These are phyloP conservation scores for Neelides folsomi DNA, from an alignment of 2,888 invertebrate species.

Conservation along the genomic window DNA sequence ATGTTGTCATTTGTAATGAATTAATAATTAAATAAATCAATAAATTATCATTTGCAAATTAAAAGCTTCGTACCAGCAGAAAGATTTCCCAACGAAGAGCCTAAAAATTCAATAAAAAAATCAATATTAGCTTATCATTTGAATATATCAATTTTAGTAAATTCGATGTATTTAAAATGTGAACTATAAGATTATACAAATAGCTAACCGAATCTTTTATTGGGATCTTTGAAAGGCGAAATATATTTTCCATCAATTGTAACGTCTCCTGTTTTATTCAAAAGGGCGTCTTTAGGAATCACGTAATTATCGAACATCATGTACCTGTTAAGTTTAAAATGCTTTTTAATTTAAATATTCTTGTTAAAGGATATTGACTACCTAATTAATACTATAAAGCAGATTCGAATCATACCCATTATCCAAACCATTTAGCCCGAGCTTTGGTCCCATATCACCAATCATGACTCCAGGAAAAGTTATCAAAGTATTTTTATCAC, in stretches of 20 bases:
- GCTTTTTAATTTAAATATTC: neutral
- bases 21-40: no score
- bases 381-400: no score
- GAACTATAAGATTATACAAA: no score
- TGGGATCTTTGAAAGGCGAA: constrained; percentile 78
- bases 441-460: constrained; percentile 86
- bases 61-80: constrained; percentile 10
- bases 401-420: constrained; percentile 82
- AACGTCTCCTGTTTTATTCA: constrained; percentile 81
- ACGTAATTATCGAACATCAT: constrained; percentile 74
- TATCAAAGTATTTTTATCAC: constrained; percentile 60
- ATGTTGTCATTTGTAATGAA: no score
- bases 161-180: no score
- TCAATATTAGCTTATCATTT: no score
- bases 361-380: neutral
- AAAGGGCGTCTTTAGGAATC: constrained; percentile 67
- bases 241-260: constrained; percentile 74
- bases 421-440: constrained; percentile 80
- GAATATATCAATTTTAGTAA: no score
- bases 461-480: constrained; percentile 72
- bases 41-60: no score
- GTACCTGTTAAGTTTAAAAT: constrained; percentile 15
- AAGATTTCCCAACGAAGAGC: constrained; percentile 27
- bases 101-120: constrained; percentile 44
- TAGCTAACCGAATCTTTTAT: constrained; percentile 65